Base-by-base conservation (phyloP, 2,888 invertebrate genomes). In the Eumacrocentrus americanus region DNA sequence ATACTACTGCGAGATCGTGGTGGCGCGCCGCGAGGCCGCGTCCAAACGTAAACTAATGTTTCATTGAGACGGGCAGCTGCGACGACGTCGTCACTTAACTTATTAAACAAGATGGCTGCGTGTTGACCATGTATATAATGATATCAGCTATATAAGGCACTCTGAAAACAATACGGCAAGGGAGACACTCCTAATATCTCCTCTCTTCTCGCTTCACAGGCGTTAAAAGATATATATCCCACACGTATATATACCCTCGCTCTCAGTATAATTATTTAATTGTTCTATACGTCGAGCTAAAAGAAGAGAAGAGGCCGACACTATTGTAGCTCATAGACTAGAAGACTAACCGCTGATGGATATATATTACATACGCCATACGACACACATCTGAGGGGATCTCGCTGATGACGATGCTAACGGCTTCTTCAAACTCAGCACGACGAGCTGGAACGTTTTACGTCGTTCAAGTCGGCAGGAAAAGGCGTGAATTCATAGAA, bases 51-150 rank as follows among this genome's bases (percentile, higher is more conserved):
- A 76, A 76, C 78, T 78, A 78, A 79, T 78, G 77, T 75, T 78
- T 79, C 79, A 78, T 79, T 78, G 77, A 78, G 77, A 75, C 71
- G 72, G 73, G 76, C 78, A 78, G 78, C 78, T 78, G 78, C 78
- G 78, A 72, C 77, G 73, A 76, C 77, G 78, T 72, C 77, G 73
- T 77, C 77, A 77, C 78, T 79, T 79, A 78, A 78, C 77, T 79
- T 78, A 79, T 78, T 78, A 79, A 78, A 77, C 77, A 77, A 73
- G 70, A 75, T 74, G 77, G 73, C 75, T 69, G 70, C 29, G 20
- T 9, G 12, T 70, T 54, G 50, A 68, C 63, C 64, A 59, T 64
- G 23, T 46, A 56, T 46, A 38, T 25, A 38, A 44, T 54, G 20
- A 25, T n/a, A 42, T 25, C n/a, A n/a, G n/a, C 47, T 57, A 55